Base-by-base conservation (phyloP, 2,888 invertebrate genomes). In the Synergus gifuensis region DNA sequence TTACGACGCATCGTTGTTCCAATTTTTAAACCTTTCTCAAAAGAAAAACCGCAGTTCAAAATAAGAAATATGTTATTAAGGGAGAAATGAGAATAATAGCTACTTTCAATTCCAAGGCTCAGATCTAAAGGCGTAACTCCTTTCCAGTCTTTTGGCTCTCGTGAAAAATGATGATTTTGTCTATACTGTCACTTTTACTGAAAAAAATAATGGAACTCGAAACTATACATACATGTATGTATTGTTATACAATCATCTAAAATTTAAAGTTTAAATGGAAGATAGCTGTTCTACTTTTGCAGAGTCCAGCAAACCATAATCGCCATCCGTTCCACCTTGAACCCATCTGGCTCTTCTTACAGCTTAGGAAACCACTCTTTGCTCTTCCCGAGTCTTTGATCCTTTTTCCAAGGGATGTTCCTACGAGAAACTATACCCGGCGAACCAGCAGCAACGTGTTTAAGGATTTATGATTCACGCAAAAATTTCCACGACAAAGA, bases 1-100 rank as follows among this genome's bases (percentile, higher is more conserved):
- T 60, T 58, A 66, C 42, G 44, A 66, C 42, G 18, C 18, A 44
- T 44, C 66, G n/a, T 66, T 66, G 66, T 18, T 66, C 18, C 66
- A 42, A 66, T 66, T 69, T 73, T 36, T 9, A 7, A 69, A 67
- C 4, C 22, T 46, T 22, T 67, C 11, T 22, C 14, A 67, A 44
- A 46, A 69, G 16, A 66, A 66, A 44, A 42, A 44, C 12, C 22
- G 7, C 8, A 22, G 11, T 22, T 60, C 60, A 60, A 60, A 22
- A 22, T 11, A 22, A 22, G 8, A 22, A 60, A 3, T 22, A 22
- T 0, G 1, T 22, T 22, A 1, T 22, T 22, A 60, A 11, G 2
- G 11, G 0, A 5, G 11, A 22, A 60, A 12, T 11, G 4, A 49
- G n/a, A n/a, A n/a, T n/a, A n/a, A 7, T 5, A n/a, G 7, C 16